Evolutionary conservation across 2,888 invertebrate genomes (phyloP).

Genomic region (Eupithecia tripunctaria): DNA sequence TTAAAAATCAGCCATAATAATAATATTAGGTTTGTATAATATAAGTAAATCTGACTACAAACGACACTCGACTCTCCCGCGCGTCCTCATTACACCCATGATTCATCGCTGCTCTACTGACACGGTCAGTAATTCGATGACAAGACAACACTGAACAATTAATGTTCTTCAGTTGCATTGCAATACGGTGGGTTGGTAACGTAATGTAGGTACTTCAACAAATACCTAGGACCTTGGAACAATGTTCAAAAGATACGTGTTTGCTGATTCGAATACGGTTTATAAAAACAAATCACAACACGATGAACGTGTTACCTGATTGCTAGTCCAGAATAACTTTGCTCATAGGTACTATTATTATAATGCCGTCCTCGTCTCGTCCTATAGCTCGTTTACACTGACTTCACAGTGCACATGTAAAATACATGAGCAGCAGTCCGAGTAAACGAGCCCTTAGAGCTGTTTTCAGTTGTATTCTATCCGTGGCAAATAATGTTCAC

Average conservation of each 20-base stretch:
- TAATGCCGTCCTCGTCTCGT: background rate
- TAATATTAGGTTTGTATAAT: background rate
- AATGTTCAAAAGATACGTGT: background rate
- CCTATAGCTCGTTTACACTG: too few species aligned
- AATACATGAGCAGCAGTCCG: too few species aligned
- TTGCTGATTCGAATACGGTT: background rate
- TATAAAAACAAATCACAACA: background rate
- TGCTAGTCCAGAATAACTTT: background rate
- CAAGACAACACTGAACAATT: conserved; percentile 3
- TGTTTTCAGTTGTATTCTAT: background rate
- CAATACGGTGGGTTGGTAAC: background rate
- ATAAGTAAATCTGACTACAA: background rate
- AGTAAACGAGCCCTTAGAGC: too few species aligned
- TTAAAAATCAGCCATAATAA: background rate
- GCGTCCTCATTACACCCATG: conserved; percentile 28
- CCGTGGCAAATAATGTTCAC: too few species aligned
- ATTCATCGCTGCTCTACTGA: conserved; percentile 19
- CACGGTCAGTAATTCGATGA: conserved; percentile 22
- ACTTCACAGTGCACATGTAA: too few species aligned
- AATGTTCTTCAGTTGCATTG: background rate
- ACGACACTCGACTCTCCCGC: background rate
- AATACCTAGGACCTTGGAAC: background rate
- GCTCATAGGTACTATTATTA: too few species aligned
- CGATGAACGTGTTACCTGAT: background rate
- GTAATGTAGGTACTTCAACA: background rate